Evolutionary conservation across 2,113 vertebrate genomes (phyloP).

Genomic region (Caloenas nicobarica): DNA sequence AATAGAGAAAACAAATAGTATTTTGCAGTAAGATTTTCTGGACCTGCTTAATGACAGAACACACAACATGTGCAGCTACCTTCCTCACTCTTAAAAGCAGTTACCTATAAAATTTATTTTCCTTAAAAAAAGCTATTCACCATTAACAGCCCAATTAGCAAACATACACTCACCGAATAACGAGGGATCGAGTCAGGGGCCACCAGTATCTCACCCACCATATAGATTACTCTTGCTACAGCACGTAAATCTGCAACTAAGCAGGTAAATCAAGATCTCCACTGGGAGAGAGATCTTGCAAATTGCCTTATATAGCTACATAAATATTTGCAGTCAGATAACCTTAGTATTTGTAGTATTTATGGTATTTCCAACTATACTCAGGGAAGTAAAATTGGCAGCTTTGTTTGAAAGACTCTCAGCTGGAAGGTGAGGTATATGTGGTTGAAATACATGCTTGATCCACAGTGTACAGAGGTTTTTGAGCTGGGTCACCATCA

Average conservation of each 20-base stretch:
- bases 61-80: background rate
- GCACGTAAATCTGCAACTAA: background rate
- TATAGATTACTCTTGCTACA: background rate
- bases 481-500: background rate
- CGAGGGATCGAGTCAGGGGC: background rate
- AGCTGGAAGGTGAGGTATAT: fast-evolving
- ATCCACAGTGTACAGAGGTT: background rate
- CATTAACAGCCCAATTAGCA: background rate
- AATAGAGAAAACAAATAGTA: background rate
- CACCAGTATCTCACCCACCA: background rate
- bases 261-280: background rate
- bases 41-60: background rate
- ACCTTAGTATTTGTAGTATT: background rate
- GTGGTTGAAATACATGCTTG: background rate
- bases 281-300: background rate
- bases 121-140: background rate
- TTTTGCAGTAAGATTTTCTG: background rate
- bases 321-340: constrained; percentile 6
- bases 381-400: background rate
- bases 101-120: background rate
- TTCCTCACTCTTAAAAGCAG: background rate
- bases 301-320: background rate
- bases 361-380: background rate
- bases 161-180: background rate
- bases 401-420: background rate